Conservation (phyloP, 2,113 vertebrate species). For the Zosterops borbonicus region DNA sequence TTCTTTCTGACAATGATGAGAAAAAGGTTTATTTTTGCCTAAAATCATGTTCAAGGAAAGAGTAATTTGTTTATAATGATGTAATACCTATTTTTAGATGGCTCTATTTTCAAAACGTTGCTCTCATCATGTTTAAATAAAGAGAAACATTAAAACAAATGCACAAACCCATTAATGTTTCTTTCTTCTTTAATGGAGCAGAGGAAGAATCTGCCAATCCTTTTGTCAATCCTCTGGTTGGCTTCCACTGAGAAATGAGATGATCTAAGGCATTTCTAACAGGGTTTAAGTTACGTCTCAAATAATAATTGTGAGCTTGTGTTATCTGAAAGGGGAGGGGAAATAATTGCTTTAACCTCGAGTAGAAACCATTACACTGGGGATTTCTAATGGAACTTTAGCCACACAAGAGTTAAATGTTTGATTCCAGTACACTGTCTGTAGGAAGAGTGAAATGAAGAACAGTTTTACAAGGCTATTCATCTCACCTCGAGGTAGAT, state of each 20-base stretch:
- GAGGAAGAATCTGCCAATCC: background rate
- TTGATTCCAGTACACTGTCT: background rate
- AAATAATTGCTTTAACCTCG: background rate
- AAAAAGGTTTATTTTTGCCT: background rate
- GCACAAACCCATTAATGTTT: background rate
- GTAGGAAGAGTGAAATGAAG: background rate
- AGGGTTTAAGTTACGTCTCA: background rate
- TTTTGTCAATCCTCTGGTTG: background rate
- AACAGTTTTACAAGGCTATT: background rate
- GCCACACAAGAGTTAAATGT: background rate
- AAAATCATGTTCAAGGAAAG: background rate
- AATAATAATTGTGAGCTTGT: background rate
- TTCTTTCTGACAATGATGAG: background rate
- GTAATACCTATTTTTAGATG: background rate
- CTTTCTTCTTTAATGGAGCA: background rate
- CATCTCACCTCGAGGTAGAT: background rate
- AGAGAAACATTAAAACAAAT: background rate
- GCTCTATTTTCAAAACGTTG: background rate
- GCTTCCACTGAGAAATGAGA: background rate
- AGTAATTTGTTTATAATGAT: background rate
- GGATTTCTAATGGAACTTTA: background rate
- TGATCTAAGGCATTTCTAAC: background rate
- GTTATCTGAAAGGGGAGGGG: background rate
- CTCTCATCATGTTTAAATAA: background rate
- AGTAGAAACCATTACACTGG: background rate